A percentile compares a stretch with the other conserved stretches of the same genome.
These are phyloP conservation scores for Parnassius apollo DNA, from an alignment of 2,888 invertebrate genomes.

Conservation along the genomic window DNA sequence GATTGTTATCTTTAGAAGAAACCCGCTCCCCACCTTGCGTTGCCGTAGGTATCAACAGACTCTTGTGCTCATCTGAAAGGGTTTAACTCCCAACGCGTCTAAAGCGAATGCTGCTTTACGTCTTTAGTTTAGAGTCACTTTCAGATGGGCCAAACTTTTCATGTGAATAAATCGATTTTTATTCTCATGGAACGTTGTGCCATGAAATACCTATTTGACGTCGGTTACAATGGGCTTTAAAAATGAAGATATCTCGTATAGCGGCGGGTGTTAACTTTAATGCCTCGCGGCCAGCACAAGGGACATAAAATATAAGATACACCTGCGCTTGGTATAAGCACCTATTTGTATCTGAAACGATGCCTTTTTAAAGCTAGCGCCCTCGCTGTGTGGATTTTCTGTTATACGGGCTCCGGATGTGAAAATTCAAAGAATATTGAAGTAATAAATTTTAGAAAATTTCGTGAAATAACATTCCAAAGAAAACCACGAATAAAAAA, in stretches of 20 bases:
- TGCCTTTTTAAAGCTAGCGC: slow-evolving; percentile 4
- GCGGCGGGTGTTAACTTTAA: slow-evolving; percentile 34
- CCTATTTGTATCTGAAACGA: neutral
- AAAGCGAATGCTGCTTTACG: slow-evolving; percentile 46
- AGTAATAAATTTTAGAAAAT: no score
- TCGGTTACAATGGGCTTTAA: slow-evolving; percentile 33
- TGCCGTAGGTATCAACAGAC: slow-evolving; percentile 59
- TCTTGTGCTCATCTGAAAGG: slow-evolving; percentile 66
- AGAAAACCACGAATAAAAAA: no score
- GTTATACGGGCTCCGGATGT: no score
- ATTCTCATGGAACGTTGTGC: slow-evolving; percentile 29
- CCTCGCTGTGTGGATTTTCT: neutral
- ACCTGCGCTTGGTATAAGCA: neutral
- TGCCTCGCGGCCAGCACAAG: slow-evolving; percentile 24
- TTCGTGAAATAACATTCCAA: no score
- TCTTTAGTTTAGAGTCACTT: slow-evolving; percentile 32
- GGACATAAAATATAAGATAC: slow-evolving; percentile 1
- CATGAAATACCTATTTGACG: slow-evolving; percentile 26
- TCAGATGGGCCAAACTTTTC: slow-evolving; percentile 28
- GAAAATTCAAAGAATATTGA: no score
- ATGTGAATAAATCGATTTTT: slow-evolving; percentile 50
- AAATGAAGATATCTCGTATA: slow-evolving; percentile 33
- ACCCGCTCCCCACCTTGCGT: slow-evolving; percentile 68
- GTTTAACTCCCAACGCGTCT: slow-evolving; percentile 49
- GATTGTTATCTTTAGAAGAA: slow-evolving; percentile 74